These are phyloP conservation scores for Eufriesea mexicana DNA, from an alignment of 1,140 invertebrate genomes.

Conservation along the genomic window DNA sequence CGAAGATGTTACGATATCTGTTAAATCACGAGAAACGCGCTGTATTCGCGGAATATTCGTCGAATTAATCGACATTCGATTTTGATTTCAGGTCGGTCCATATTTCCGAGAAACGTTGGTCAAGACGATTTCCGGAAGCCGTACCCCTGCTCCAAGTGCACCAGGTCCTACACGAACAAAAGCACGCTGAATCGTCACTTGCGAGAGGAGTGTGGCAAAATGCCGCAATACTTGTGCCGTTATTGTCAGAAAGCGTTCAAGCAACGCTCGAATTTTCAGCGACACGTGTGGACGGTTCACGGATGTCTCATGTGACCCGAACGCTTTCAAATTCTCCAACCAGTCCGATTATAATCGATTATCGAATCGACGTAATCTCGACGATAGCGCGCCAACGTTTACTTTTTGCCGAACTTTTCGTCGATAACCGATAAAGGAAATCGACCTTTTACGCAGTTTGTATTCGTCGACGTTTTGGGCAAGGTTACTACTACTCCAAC, in stretches of 20 bases:
- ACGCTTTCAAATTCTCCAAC: background rate
- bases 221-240: conserved; percentile 83
- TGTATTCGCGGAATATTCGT: background rate
- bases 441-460: no score
- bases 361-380: background rate
- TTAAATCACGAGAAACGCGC: background rate
- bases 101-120: background rate
- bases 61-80: conserved; percentile 18
- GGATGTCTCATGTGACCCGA: background rate
- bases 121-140: conserved; percentile 53
- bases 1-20: background rate
- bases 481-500: background rate
- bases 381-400: background rate
- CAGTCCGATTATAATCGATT: background rate
- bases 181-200: conserved; percentile 79
- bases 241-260: conserved; percentile 79
- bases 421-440: background rate
- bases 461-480: no score
- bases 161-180: conserved; percentile 81
- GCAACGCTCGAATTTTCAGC: conserved; percentile 71
- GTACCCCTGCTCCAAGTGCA: conserved; percentile 78
- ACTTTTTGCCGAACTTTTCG: background rate
- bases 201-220: conserved; percentile 83
- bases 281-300: conserved; percentile 68
- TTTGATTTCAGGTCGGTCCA: conserved; percentile 48